These are phyloP conservation scores for Lasioglossum figueresi DNA, from an alignment of 2,888 invertebrate genomes.

Conservation along the genomic window DNA sequence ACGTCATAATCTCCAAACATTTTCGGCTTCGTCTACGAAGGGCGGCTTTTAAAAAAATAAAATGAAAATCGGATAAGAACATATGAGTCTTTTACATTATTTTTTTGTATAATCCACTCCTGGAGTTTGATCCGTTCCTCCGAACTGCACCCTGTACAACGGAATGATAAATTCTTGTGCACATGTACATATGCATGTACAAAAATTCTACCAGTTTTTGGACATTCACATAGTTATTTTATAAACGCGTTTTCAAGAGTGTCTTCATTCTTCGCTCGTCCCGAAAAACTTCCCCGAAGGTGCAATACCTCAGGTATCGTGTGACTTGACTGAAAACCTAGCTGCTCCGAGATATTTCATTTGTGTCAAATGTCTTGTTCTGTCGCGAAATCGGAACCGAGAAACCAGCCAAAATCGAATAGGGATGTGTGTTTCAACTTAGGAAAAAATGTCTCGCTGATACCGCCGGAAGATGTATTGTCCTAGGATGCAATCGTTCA, in stretches of 20 bases:
- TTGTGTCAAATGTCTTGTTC: not conserved
- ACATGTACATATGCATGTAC: too few relatives aligned
- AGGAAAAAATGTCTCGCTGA: not conserved
- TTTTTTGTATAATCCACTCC: too few relatives aligned
- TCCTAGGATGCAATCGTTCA: not conserved
- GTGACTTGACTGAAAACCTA: not conserved
- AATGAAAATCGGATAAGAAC: too few relatives aligned
- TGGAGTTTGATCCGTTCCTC: too few relatives aligned
- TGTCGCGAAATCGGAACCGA: not conserved
- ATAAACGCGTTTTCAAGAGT: not conserved
- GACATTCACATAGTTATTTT: not conserved
- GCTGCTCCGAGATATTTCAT: not conserved
- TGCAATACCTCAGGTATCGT: not conserved
- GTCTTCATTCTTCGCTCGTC: not conserved
- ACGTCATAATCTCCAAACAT: too few relatives aligned
- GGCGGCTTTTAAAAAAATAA: too few relatives aligned
- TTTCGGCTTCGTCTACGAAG: too few relatives aligned
- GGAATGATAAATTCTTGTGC: too few relatives aligned
- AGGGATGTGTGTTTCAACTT: not conserved
- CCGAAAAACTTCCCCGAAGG: not conserved
- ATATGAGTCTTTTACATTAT: too few relatives aligned
- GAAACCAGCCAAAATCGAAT: not conserved
- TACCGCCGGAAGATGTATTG: not conserved
- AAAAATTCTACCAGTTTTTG: not conserved
- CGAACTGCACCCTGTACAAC: too few relatives aligned